phyloP scores from a whole-genome alignment of 2,888 invertebrate genomes.

The Morpho achilles region DNA sequence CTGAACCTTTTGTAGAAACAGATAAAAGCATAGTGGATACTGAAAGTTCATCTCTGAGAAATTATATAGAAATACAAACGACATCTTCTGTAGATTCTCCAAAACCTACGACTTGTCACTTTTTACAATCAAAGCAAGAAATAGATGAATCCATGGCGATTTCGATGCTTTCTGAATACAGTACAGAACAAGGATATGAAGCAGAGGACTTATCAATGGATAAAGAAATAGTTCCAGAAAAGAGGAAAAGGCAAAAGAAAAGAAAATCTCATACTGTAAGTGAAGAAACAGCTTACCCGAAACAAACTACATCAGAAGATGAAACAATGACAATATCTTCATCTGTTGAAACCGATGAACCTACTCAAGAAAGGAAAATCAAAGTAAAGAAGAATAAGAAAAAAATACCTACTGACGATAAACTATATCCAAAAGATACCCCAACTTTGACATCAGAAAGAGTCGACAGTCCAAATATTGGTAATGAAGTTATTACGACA shows the following conservation, averaged over 20 bases:
- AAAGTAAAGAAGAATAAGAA: constrained; percentile 73
- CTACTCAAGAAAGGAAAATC: constrained; percentile 41
- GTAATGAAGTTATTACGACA: constrained; percentile 68
- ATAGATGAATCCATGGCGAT: constrained; percentile 11
- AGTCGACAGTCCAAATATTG: constrained; percentile 63
- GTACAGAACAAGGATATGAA: constrained; percentile 81
- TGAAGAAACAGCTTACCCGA: constrained; percentile 65
- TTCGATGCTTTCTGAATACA: constrained; percentile 31
- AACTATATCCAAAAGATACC: constrained; percentile 29
- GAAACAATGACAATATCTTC: constrained; percentile 46
- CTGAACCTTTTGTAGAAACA: constrained; percentile 45
- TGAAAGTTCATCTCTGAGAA: constrained; percentile 64
- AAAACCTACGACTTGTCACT: constrained; percentile 47
- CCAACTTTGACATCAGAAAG: constrained; percentile 30
- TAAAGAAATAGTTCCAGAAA: constrained; percentile 40
- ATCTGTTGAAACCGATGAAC: constrained; percentile 46
- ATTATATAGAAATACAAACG: constrained; percentile 61
- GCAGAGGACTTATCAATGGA: constrained; percentile 82
- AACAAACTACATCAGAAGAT: constrained; percentile 59
- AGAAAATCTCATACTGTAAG: constrained; percentile 54
- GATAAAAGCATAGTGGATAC: constrained; percentile 59
- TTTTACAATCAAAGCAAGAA: constrained; percentile 26
- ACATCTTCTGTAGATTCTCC: constrained; percentile 74
- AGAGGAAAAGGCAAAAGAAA: constrained; percentile 76
- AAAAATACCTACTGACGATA: constrained; percentile 60